These are phyloP conservation scores for Drosophila arizonae DNA, from an alignment of 1,140 invertebrate genomes.

Conservation along the genomic window DNA sequence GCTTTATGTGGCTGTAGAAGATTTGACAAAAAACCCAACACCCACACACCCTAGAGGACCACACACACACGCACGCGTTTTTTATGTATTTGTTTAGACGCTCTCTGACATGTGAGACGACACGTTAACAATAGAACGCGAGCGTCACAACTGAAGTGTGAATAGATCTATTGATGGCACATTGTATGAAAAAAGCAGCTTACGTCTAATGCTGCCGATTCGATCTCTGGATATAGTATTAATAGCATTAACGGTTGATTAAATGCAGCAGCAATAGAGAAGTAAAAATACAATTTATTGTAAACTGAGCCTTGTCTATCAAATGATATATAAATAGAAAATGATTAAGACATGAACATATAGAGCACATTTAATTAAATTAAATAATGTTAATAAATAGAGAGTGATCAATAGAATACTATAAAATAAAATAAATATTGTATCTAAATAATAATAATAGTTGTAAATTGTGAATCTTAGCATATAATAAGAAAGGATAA, in stretches of 20 bases:
- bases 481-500: no score
- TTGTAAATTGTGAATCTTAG: no score
- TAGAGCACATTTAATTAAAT: no score
- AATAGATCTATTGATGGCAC: constrained; percentile 58
- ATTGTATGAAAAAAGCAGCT: constrained; percentile 51
- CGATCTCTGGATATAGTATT: constrained; percentile 11
- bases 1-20: constrained; percentile 53
- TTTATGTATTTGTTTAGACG: constrained; percentile 27
- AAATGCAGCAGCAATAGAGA: background rate
- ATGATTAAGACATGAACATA: no score
- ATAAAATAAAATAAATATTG: no score
- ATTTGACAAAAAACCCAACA: constrained; percentile 52
- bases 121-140: constrained; percentile 43
- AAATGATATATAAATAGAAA: no score
- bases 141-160: constrained; percentile 70
- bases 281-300: background rate
- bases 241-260: constrained; percentile 2
- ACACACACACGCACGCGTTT: constrained; percentile 5
- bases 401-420: no score
- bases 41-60: constrained; percentile 29
- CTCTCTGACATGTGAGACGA: constrained; percentile 48
- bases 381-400: no score
- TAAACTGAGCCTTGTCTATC: no score
- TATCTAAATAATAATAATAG: no score
- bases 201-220: constrained; percentile 37